Evolutionary conservation across 2,113 vertebrate species (phyloP).

Genomic region (Morone chrysops): DNA sequence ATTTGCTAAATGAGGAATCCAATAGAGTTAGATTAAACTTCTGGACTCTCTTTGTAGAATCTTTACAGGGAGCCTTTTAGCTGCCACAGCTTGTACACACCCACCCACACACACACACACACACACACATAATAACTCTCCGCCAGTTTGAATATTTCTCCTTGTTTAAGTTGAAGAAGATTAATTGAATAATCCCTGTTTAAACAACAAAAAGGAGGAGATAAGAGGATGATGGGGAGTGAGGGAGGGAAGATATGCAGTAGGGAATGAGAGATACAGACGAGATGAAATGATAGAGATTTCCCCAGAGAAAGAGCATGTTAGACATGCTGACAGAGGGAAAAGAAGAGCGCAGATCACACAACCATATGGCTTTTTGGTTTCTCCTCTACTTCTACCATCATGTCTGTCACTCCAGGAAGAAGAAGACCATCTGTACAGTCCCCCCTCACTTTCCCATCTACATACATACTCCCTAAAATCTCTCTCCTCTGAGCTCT

Average conservation of each 20-base stretch:
- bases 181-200: slow-evolving; percentile 61
- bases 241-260: slow-evolving; percentile 13
- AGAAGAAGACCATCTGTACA: slow-evolving; percentile 63
- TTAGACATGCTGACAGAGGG: slow-evolving; percentile 54
- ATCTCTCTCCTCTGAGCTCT: slow-evolving; percentile 30
- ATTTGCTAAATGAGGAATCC: slow-evolving; percentile 73
- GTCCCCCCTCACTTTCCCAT: slow-evolving; percentile 21
- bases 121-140: neutral
- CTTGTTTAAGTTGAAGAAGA: slow-evolving; percentile 44
- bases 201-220: slow-evolving; percentile 56
- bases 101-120: neutral
- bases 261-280: slow-evolving; percentile 30
- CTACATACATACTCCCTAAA: slow-evolving; percentile 13
- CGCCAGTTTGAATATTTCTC: slow-evolving; percentile 48
- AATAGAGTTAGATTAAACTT: slow-evolving; percentile 74
- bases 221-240: slow-evolving; percentile 42
- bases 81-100: slow-evolving; percentile 18
- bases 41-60: slow-evolving; percentile 52
- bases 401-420: slow-evolving; percentile 61
- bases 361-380: slow-evolving; percentile 71
- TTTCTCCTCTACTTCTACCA: slow-evolving; percentile 52
- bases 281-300: slow-evolving; percentile 61
- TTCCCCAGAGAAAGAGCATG: slow-evolving; percentile 59
- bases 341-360: slow-evolving; percentile 62
- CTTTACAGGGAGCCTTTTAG: slow-evolving; percentile 56